A percentile compares a stretch with the other conserved stretches of the same genome.
Conservation (phyloP, 1,140 invertebrate species). For the Theocolax elegans region DNA sequence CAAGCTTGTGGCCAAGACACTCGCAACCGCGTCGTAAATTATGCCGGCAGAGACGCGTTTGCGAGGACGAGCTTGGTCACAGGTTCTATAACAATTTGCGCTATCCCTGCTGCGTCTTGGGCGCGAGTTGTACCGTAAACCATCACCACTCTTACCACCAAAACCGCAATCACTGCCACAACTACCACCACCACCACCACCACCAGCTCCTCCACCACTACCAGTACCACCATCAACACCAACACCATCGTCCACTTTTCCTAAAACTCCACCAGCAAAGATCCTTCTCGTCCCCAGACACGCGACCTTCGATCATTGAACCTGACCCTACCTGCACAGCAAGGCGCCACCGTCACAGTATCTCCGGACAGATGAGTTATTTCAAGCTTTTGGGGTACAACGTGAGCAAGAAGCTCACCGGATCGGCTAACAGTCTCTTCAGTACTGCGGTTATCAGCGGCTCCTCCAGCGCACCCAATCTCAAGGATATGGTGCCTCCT, state of each 20-base stretch:
- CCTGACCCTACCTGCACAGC: conserved; percentile 71
- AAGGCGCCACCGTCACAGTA: conserved; percentile 90
- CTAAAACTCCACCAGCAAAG: conserved; percentile 60
- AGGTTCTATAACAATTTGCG: background rate
- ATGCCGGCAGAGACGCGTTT: background rate
- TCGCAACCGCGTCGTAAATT: background rate
- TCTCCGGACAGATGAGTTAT: conserved; percentile 92
- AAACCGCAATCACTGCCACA: background rate
- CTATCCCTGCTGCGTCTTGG: background rate
- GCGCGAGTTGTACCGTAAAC: background rate
- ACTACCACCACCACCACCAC: background rate
- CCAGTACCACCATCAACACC: conserved; percentile 43
- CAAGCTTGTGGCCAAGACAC: background rate
- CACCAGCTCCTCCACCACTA: background rate
- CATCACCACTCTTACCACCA: too few relatives aligned
- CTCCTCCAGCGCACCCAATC: conserved; percentile 89
- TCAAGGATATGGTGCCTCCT: conserved; percentile 84
- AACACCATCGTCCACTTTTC: conserved; percentile 45
- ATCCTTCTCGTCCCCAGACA: conserved; percentile 67
- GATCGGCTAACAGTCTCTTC: conserved; percentile 85
- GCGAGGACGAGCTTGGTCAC: background rate
- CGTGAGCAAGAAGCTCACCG: conserved; percentile 75
- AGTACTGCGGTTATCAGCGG: conserved; percentile 94
- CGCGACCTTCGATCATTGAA: conserved; percentile 68
- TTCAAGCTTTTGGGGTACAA: conserved; percentile 85